phyloP scores from a whole-genome alignment of 2,888 invertebrate genomes.

The Axea sp. region DNA sequence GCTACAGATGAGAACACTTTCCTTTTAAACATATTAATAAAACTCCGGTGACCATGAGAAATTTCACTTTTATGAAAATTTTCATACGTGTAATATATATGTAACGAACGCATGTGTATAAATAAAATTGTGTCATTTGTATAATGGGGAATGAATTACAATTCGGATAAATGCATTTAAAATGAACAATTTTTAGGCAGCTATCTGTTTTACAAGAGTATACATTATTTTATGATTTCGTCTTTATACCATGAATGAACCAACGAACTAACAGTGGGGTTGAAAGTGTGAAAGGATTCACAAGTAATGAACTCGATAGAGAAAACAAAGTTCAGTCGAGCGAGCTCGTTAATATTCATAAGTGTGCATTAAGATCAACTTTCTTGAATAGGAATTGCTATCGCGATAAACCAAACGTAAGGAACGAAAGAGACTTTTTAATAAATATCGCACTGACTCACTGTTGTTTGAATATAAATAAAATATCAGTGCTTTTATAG shows the following conservation, averaged over 20 bases:
- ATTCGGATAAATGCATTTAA: too few relatives aligned
- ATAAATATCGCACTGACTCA: not conserved
- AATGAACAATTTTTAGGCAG: too few relatives aligned
- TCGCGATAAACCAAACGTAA: conserved; percentile 28
- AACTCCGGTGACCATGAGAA: conserved; percentile 15
- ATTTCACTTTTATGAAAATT: too few relatives aligned
- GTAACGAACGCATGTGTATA: too few relatives aligned
- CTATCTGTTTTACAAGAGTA: not conserved
- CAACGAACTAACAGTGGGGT: conserved; percentile 22
- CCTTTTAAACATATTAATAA: conserved; percentile 23
- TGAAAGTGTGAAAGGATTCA: conserved; percentile 45
- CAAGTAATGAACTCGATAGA: conserved; percentile 48
- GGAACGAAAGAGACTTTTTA: conserved; percentile 2
- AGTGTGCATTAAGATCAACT: conserved; percentile 50
- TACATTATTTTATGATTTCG: conserved; percentile 6
- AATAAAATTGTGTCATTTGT: too few relatives aligned
- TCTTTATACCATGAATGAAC: conserved; percentile 6
- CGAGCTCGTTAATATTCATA: conserved; percentile 55
- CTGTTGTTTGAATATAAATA: not conserved
- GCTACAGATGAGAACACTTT: conserved; percentile 3
- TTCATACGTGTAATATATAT: not conserved
- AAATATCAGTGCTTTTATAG: too few relatives aligned
- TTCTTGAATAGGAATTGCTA: conserved; percentile 19
- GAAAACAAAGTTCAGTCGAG: conserved; percentile 49
- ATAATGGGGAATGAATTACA: too few relatives aligned